Evolutionary conservation across 2,113 vertebrate species (phyloP), one percentile per base, ranked within the genome.

Genomic region (Hippocampus zosterae): DNA sequence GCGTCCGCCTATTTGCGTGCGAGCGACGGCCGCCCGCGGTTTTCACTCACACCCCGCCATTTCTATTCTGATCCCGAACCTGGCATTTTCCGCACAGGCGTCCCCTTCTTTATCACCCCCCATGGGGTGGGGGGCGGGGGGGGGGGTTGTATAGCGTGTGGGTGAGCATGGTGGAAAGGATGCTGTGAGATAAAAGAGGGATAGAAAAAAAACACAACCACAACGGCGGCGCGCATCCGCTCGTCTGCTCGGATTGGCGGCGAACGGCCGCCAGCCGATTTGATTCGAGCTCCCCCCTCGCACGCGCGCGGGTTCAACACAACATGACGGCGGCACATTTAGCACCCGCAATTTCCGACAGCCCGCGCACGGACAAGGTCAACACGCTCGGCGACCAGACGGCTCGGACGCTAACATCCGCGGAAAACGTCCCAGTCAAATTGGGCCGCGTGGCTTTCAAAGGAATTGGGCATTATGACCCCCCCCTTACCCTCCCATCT

Each of bases 171-270:
- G 61, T 1, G 37, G n/a, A 10, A 73, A 80, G 16, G 37, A 21
- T 12, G 75, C 75, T 80, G 59, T 16, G 78, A 75, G 78, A 79
- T 69, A 71, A 67, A n/a, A 75, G 72, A 71, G 56, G 23, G 33
- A 29, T 29, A 7, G 12, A 29, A 15, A 5, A n/a, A 29, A 18
- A 55, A 23, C 11, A 8, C 29, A 29, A 29, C 2, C 61, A 52
- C n/a, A 65, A 42, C 42, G 19, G 61, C 19, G 15, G 61, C 61
- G 3, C 4, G 60, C 29, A 37, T 11, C 41, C 33, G 33, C 60
- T 62, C 19, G 57, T 37, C 57, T 60, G 57, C 57, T 60, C 2
- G 61, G 37, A 42, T 63, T 41, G 8, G 8, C 0, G 61, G 37
- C 23, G 8, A 21, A 12, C 18, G 13, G 60, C 60, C 37, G 18